phyloP scores from a whole-genome alignment of 2,113 vertebrate species.

The Eulemur macaco region DNA sequence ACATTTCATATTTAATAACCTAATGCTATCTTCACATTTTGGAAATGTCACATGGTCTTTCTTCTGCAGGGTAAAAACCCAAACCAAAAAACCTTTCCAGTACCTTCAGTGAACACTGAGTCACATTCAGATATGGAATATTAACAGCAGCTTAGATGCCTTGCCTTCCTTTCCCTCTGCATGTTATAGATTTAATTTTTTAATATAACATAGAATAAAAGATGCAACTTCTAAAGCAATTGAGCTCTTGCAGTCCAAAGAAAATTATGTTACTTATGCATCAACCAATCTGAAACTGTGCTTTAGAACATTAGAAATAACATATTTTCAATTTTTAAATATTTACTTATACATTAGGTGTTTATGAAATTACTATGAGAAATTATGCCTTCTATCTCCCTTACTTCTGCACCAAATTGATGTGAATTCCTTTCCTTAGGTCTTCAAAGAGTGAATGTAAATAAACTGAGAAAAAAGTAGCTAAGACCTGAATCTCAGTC shows the following conservation, averaged over 20 bases:
- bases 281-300: neutral
- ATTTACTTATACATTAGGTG: constrained; percentile 17
- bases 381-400: neutral
- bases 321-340: neutral
- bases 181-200: constrained; percentile 40
- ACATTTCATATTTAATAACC: too few relatives aligned
- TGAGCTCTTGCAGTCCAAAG: neutral
- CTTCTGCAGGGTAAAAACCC: neutral
- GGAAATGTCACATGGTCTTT: neutral
- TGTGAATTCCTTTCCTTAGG: constrained; percentile 9
- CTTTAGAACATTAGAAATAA: constrained; percentile 30
- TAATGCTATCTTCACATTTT: neutral
- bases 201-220: neutral
- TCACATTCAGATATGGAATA: constrained; percentile 31
- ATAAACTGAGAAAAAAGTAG: neutral
- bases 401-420: neutral
- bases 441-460: neutral
- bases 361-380: neutral
- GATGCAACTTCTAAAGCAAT: constrained; percentile 39
- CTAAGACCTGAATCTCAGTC: neutral
- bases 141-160: neutral
- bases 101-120: neutral
- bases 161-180: neutral
- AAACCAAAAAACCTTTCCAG: neutral
- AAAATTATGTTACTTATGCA: neutral